A percentile compares a stretch with the other conserved stretches of the same genome.
These are phyloP conservation scores for Hydrotaea cyrtoneurina DNA, from an alignment of 2,888 invertebrate genomes.

Conservation along the genomic window DNA sequence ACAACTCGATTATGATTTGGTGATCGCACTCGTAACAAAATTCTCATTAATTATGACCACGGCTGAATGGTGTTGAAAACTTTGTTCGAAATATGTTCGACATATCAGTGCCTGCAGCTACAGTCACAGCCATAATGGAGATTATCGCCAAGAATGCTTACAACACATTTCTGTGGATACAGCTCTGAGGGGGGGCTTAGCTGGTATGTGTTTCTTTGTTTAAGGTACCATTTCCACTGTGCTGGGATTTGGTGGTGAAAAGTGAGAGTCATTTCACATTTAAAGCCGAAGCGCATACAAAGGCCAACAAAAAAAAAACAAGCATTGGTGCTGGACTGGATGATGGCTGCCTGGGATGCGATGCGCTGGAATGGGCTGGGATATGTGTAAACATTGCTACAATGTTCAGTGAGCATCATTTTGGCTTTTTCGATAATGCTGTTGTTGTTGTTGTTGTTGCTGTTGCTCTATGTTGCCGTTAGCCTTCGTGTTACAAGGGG, in stretches of 20 bases:
- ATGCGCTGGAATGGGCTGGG: not conserved
- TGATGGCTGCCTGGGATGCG: not conserved
- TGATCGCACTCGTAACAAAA: slow-evolving; percentile 28
- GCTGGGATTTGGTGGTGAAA: slow-evolving; percentile 34
- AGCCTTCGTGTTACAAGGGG: slow-evolving; percentile 47
- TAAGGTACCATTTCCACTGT: slow-evolving; percentile 5
- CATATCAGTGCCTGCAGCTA: not conserved
- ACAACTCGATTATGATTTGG: slow-evolving; percentile 11
- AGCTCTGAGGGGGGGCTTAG: not conserved
- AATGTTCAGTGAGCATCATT: slow-evolving; percentile 17
- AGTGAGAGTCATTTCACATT: slow-evolving; percentile 55
- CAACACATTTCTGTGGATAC: not conserved
- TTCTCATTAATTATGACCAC: slow-evolving; percentile 47
- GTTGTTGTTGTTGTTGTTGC: slow-evolving; percentile 5
- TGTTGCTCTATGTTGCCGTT: slow-evolving; percentile 22
- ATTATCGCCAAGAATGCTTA: slow-evolving; percentile 5
- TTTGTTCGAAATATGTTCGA: slow-evolving; percentile 4
- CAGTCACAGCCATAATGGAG: not conserved
- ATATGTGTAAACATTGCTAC: slow-evolving; percentile 27
- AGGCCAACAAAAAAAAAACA: not conserved
- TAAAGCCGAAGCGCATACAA: slow-evolving; percentile 10
- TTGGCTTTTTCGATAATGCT: no score
- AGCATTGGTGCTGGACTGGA: not conserved
- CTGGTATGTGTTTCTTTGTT: slow-evolving; percentile 28
- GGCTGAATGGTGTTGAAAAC: slow-evolving; percentile 26